Conservation (phyloP, 2,888 invertebrate genomes). For the Julus scanicus region DNA sequence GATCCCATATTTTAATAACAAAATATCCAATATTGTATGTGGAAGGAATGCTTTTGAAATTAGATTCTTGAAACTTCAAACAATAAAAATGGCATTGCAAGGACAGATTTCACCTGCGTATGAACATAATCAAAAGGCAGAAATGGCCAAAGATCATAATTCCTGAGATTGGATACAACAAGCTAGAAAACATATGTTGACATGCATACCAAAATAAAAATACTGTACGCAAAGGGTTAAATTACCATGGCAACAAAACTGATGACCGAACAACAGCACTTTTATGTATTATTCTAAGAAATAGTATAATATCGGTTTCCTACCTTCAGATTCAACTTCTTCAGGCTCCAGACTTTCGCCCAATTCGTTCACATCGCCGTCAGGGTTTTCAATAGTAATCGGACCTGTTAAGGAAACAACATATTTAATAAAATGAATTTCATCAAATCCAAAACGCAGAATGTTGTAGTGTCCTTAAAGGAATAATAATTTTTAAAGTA, state of each 20-base stretch:
- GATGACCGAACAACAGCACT: slow-evolving; percentile 13
- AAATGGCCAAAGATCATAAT: background rate
- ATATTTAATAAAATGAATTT: background rate
- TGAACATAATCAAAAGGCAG: background rate
- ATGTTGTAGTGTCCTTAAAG: background rate
- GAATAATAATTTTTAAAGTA: background rate
- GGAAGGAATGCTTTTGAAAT: background rate
- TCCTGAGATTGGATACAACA: background rate
- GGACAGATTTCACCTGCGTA: no score
- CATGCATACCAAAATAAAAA: background rate
- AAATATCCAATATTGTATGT: background rate
- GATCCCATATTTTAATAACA: no score
- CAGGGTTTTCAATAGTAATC: background rate
- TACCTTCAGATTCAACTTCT: slow-evolving; percentile 16
- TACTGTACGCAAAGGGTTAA: background rate
- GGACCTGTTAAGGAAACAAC: background rate
- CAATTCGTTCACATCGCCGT: background rate
- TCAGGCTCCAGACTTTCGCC: background rate
- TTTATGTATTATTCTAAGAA: background rate
- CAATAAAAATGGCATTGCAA: background rate
- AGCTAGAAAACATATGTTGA: background rate
- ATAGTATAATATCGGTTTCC: background rate
- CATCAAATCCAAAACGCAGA: background rate
- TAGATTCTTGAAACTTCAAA: background rate
- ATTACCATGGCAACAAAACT: background rate